These are phyloP conservation scores for Myotis yumanensis DNA, from an alignment of 2,113 vertebrate species.

Conservation along the genomic window DNA sequence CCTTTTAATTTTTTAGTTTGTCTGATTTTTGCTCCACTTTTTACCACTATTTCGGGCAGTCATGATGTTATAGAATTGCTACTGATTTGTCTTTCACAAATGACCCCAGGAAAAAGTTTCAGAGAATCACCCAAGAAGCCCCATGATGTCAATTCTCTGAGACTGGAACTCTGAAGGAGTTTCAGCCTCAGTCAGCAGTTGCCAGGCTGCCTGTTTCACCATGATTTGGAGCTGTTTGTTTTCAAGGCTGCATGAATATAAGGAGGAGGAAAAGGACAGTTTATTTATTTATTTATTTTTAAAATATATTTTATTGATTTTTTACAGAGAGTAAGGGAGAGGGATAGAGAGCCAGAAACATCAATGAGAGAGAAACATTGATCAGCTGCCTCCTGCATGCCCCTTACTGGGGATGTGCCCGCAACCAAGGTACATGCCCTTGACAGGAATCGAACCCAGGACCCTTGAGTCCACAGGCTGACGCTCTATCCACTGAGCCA, in stretches of 20 bases:
- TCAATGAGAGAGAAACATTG: too few relatives aligned
- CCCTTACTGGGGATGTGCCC: too few relatives aligned
- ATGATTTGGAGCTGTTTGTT: neutral
- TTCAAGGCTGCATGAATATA: neutral
- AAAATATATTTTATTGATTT: too few relatives aligned
- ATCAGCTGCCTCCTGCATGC: too few relatives aligned
- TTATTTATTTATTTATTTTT: too few relatives aligned
- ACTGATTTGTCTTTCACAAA: neutral
- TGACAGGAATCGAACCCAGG: too few relatives aligned
- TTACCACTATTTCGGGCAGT: neutral
- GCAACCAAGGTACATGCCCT: too few relatives aligned
- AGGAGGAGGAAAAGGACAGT: neutral
- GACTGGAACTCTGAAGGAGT: neutral
- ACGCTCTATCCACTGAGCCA: too few relatives aligned
- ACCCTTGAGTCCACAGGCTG: too few relatives aligned
- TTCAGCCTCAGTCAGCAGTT: neutral
- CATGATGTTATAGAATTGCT: neutral
- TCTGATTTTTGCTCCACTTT: neutral
- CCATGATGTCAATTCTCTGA: neutral
- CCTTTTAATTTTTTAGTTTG: neutral
- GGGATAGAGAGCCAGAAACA: too few relatives aligned
- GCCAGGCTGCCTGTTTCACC: neutral
- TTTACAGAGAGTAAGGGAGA: too few relatives aligned
- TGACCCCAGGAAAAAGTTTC: neutral
- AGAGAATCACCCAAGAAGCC: neutral